These are phyloP conservation scores for Geopemphigus sp. DNA, from an alignment of 1,140 invertebrate species.

Conservation along the genomic window DNA sequence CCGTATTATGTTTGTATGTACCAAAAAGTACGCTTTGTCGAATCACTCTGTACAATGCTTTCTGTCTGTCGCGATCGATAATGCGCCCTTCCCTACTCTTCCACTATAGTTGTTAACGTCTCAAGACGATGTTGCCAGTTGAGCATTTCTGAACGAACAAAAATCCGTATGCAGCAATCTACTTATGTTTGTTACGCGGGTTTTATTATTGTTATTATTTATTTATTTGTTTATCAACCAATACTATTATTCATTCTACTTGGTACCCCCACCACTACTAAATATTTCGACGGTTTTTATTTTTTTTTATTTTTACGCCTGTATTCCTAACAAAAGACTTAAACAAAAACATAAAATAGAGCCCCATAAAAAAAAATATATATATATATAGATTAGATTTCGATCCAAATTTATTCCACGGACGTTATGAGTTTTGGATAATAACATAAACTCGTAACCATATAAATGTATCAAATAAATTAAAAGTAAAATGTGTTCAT, in stretches of 20 bases:
- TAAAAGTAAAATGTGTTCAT: too few relatives aligned
- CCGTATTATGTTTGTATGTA: background rate
- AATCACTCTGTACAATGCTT: constrained; percentile 45
- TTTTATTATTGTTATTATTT: constrained; percentile 16
- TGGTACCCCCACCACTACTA: background rate
- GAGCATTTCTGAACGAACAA: constrained; percentile 8
- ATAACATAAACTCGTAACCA: too few relatives aligned
- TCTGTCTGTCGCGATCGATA: constrained; percentile 38
- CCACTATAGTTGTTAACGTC: constrained; percentile 13
- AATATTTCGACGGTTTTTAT: background rate
- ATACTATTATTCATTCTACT: background rate
- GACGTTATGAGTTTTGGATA: too few relatives aligned
- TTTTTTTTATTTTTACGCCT: background rate
- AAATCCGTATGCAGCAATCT: constrained; percentile 15
- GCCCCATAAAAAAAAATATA: background rate
- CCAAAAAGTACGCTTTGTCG: background rate
- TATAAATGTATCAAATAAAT: too few relatives aligned
- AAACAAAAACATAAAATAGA: background rate
- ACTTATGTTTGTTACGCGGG: background rate
- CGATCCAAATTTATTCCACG: too few relatives aligned
- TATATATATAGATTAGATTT: too few relatives aligned
- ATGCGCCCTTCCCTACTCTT: background rate
- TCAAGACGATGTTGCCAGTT: constrained; percentile 40
- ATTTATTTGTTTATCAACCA: background rate
- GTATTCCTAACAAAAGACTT: background rate